A percentile compares a stretch with the other conserved stretches of the same genome.
Conservation (phyloP, 2,888 invertebrate genomes). For the Mantis religiosa region DNA sequence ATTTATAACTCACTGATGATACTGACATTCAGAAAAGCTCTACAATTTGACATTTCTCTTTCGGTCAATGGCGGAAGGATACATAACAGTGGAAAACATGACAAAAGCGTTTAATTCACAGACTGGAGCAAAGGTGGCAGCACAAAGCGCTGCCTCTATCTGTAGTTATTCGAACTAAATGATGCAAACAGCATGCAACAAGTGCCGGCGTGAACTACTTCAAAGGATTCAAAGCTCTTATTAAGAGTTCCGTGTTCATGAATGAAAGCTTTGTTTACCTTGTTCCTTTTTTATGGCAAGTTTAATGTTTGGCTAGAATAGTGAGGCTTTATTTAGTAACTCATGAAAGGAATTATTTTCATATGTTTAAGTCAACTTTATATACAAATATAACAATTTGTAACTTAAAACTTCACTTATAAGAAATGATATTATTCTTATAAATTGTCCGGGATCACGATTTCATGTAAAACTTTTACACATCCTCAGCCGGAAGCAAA, state of each 20-base stretch:
- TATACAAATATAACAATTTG: too few species aligned
- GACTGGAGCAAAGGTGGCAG: background rate
- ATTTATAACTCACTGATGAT: background rate
- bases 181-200: background rate
- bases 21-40: background rate
- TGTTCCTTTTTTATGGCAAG: background rate
- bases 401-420: too few species aligned
- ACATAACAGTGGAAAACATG: background rate
- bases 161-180: background rate
- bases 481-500: too few species aligned
- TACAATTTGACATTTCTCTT: background rate
- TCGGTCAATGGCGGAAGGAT: conserved; percentile 2
- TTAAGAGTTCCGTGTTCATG: background rate
- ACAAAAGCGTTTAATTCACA: background rate
- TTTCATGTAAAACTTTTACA: too few species aligned
- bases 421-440: too few species aligned
- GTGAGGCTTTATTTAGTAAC: too few species aligned
- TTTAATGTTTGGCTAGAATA: background rate
- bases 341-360: background rate
- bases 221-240: background rate
- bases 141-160: background rate
- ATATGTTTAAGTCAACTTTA: too few species aligned
- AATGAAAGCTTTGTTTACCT: background rate
- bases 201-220: background rate
- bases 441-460: too few species aligned